These are phyloP conservation scores for Argyresthia albistria DNA, from an alignment of 2,888 invertebrate species.

Conservation along the genomic window DNA sequence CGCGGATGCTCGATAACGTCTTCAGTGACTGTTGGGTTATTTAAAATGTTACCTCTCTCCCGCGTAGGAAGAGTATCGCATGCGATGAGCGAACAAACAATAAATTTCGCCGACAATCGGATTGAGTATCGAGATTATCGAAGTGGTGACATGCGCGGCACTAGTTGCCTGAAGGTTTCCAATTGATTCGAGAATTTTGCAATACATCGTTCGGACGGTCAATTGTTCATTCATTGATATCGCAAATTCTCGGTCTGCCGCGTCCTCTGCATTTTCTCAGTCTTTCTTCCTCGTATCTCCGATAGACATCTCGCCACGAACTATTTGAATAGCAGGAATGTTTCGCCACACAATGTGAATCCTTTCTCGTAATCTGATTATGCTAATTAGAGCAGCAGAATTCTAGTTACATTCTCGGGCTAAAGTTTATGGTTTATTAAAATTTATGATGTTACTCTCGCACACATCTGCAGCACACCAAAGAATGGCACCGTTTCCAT, in stretches of 20 bases:
- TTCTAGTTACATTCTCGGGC: neutral
- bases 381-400: constrained; percentile 1
- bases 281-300: no score
- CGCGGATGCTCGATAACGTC: constrained; percentile 39
- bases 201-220: no score
- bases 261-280: no score
- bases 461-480: constrained; percentile 28
- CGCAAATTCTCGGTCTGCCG: no score
- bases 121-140: constrained; percentile 29
- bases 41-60: constrained; percentile 28
- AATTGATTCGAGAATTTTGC: no score
- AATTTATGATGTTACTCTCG: constrained; percentile 27
- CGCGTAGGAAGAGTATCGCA: constrained; percentile 32
- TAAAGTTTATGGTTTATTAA: constrained; percentile 17
- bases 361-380: constrained; percentile 1
- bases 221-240: no score
- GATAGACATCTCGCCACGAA: no score
- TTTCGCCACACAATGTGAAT: constrained; percentile 9
- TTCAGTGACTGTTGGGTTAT: constrained; percentile 28
- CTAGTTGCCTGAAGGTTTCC: constrained; percentile 12
- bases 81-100: constrained; percentile 29
- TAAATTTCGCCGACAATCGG: constrained; percentile 35
- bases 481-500: constrained; percentile 15
- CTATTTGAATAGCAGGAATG: neutral
- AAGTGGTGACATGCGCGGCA: constrained; percentile 32